Evolutionary conservation across 2,113 vertebrate genomes (phyloP), one percentile per base, ranked within the genome.

Genomic region (Heterotis niloticus): DNA sequence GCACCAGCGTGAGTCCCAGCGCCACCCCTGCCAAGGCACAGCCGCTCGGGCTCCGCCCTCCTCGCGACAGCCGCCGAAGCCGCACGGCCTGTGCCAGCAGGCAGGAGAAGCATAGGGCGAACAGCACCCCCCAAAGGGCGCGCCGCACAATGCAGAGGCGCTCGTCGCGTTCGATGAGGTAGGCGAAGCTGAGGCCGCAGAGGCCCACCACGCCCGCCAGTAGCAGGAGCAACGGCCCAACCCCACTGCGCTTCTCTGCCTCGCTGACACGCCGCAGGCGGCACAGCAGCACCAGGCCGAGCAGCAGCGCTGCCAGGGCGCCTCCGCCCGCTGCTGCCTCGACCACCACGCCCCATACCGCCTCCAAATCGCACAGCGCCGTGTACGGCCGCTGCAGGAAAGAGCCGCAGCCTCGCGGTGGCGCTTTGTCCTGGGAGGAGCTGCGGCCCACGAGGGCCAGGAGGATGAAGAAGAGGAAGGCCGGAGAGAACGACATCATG

Each of bases 31-130:
- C 92, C 26, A 99, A 91, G 52, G 95, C 94, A 85, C 96, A 96
- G 71, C 95, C 94, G 0, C 95, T 90, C 0, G 95, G 97, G 85
- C 96, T 92, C 56, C 95, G 94, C 74, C 94, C 94, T 0, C 94
- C 95, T 0, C 91, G 89, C n/a, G 94, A 95, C 1, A 99, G 90
- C 75, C 90, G 91, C 18, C 91, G 93, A 44, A 99, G 89, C 0
- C 97, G 91, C 84, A 96, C 94, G 0, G 94, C 95, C 85, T 99
- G 97, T 52, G 94, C 94, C 14, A 98, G 88, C 88, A 99, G 88
- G 85, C 96, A 98, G 0, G 97, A 96, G 87, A 98, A 99, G 88
- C 97, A 98, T 57, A 98, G 84, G 0, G 97, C 93, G 29, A 99
- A 99, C 73, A 94, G 90, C 76, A 95, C 93, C 9, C 97, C 97